phyloP scores from a whole-genome alignment of 2,888 invertebrate species.

The Hesperia comma region DNA sequence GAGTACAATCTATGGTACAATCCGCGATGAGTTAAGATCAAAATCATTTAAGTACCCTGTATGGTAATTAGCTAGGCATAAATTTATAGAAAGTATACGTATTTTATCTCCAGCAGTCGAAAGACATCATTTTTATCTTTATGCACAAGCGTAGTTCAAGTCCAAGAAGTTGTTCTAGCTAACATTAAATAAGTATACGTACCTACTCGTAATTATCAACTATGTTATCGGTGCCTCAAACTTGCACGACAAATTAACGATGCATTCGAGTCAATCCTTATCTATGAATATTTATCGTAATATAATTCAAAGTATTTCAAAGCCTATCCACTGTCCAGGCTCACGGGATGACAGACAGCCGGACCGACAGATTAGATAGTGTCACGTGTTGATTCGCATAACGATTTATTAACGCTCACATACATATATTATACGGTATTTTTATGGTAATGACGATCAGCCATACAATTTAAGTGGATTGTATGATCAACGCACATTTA shows the following conservation, averaged over 20 bases:
- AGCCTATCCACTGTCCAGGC: background rate
- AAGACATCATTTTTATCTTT: no score
- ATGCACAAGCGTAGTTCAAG: no score
- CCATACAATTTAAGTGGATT: background rate
- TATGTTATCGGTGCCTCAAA: background rate
- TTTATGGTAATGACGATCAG: no score
- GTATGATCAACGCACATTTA: background rate
- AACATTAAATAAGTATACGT: background rate
- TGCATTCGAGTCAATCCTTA: background rate
- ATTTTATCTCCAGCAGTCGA: no score
- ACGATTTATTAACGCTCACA: background rate
- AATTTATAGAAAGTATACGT: no score
- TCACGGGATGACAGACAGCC: background rate
- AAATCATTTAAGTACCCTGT: no score
- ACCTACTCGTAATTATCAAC: background rate
- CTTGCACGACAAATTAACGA: background rate
- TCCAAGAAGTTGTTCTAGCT: no score
- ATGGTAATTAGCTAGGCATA: no score
- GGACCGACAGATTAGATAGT: background rate
- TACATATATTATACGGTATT: background rate
- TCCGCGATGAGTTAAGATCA: no score
- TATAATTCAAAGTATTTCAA: background rate
- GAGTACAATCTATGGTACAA: no score
- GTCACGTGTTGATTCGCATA: background rate
- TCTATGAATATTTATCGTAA: conserved; percentile 1